Base-by-base conservation (phyloP, 2,888 invertebrate genomes). In the Fabriciana adippe region DNA sequence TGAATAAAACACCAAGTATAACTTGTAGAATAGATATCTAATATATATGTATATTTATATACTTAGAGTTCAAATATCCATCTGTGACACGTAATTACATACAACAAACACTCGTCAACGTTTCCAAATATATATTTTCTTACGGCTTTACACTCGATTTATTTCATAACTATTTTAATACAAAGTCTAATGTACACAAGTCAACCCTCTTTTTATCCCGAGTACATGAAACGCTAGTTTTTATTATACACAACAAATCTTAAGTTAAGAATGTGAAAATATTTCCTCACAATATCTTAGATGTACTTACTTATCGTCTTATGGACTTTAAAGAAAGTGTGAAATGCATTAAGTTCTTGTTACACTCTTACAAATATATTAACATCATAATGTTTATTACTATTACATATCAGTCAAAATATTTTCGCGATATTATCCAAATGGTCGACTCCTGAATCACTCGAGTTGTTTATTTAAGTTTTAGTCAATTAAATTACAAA, bases 281-380 rank as follows among this genome's bases (percentile, higher is more conserved):
- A 91, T 90, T 88, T 88, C 83, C 85, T 88, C 89, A 87, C 85
- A 87, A 88, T 88, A 89, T 86, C 88, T 87, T 87, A 88, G 84
- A 84, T 82, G 83, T 85, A 82, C 81, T 85, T 85, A 82, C 81
- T 85, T 86, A 88, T 85, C 86, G 78, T 85, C 86, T 85, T 89
- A 90, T 87, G 89, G 89, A 90, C 90, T 90, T 89, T 90, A 89
- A 88, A 90, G 90, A 90, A 92, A 91, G 83, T 87, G 90, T 89
- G 89, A 92, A 92, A 92, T 92, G 92, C 92, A 92, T 88, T 88
- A 89, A 87, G 88, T 89, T 89, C 87, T 89, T 90, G 87, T 89
- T 90, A 89, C 84, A 88, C 80, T 76, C 90, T 89, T 91, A 92
- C 79, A 88, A 90, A 90, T 92, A 91, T 86, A 87, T 89, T 90